Evolutionary conservation across 2,113 vertebrate species (phyloP).

Genomic region (Ochotona princeps): DNA sequence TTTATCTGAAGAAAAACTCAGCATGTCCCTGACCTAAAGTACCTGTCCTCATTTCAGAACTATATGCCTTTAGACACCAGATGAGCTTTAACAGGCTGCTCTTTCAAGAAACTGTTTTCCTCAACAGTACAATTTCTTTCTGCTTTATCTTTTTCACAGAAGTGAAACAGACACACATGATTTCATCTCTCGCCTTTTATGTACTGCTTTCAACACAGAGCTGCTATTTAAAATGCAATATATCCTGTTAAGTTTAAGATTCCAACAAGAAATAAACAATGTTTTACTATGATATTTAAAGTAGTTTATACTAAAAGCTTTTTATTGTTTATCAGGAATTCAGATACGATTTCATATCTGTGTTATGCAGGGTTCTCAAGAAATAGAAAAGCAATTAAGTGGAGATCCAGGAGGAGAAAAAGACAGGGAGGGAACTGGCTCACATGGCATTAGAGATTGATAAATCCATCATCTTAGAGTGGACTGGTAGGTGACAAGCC

Average conservation of each 20-base stretch:
- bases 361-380: neutral
- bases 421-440: neutral
- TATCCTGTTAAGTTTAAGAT: neutral
- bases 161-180: neutral
- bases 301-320: neutral
- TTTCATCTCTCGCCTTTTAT: neutral
- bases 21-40: neutral
- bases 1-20: conserved; percentile 27
- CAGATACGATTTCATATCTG: neutral
- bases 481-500: neutral
- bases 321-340: conserved; percentile 3
- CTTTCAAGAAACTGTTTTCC: conserved; percentile 13
- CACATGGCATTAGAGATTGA: neutral
- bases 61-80: neutral
- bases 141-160: neutral
- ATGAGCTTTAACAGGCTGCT: neutral
- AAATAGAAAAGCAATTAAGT: neutral
- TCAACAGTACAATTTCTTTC: neutral
- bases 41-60: conserved; percentile 3
- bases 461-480: neutral
- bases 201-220: neutral
- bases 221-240: neutral
- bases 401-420: neutral
- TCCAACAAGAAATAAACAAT: neutral
- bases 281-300: neutral